Evolutionary conservation across 1,140 invertebrate genomes (phyloP).

Genomic region (Cephus cinctus): DNA sequence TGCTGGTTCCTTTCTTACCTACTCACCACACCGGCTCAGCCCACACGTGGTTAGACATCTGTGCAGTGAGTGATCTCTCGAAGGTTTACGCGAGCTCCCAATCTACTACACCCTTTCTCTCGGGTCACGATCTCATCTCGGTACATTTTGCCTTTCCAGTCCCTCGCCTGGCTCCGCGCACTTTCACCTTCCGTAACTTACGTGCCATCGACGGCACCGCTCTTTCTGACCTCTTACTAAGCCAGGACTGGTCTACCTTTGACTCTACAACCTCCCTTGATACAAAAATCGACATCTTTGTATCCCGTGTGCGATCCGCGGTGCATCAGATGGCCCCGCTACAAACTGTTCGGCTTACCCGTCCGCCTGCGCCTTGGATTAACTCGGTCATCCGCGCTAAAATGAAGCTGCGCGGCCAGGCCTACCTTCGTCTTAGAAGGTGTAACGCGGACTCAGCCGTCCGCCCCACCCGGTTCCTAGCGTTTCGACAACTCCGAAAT

Average conservation of each 20-base stretch:
- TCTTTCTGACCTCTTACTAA: neutral
- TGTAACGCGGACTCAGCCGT: too few species aligned
- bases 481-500: neutral
- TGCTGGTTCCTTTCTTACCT: neutral
- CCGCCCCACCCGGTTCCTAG: too few species aligned
- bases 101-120: conserved; percentile 1
- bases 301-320: neutral
- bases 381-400: neutral
- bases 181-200: neutral
- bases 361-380: neutral
- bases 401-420: neutral
- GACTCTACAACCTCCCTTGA: neutral
- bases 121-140: neutral
- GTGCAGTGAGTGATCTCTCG: neutral
- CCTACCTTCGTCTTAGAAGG: too few species aligned
- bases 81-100: neutral
- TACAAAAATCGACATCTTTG: neutral
- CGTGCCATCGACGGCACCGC: neutral
- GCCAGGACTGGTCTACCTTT: neutral
- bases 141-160: neutral
- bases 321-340: neutral
- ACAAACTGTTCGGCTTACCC: neutral
- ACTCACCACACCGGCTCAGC: neutral
- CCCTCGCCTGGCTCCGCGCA: neutral
- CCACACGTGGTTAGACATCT: conserved; percentile 5